Percentiles rank a stretch among this genome's conserved stretches.
phyloP scores from a whole-genome alignment of 2,113 vertebrate species.

The Peucedramus taeniatus region DNA sequence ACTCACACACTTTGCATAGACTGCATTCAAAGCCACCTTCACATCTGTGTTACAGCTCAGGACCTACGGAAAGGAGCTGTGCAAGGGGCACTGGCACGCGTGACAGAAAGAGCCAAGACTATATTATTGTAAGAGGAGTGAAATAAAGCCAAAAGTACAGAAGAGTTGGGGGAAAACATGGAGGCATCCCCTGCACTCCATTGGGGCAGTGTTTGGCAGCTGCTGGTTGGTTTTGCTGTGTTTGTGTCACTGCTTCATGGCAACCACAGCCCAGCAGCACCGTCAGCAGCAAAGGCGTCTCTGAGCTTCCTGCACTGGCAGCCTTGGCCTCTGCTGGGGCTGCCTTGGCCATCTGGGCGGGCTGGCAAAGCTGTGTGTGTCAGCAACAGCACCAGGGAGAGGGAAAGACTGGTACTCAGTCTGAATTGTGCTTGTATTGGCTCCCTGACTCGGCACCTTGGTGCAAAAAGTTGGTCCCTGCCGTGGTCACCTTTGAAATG shows the following conservation, averaged over 20 bases:
- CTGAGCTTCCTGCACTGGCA: not conserved
- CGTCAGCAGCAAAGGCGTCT: not conserved
- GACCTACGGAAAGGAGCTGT: not conserved
- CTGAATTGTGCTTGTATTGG: not conserved
- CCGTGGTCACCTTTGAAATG: not conserved
- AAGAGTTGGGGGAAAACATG: not conserved
- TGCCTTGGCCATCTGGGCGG: not conserved
- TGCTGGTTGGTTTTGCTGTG: not conserved
- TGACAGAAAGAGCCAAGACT: not conserved
- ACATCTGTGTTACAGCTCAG: not conserved
- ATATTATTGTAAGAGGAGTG: not conserved
- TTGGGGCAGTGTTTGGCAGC: not conserved
- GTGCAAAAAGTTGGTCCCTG: not conserved
- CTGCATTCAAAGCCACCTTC: conserved; percentile 32
- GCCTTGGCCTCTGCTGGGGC: not conserved
- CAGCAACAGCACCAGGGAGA: not conserved
- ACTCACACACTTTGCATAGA: conserved; percentile 25
- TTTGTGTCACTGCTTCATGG: conserved; percentile 38
- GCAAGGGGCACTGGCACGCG: not conserved
- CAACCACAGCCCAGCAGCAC: conserved; percentile 8
- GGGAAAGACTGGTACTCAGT: not conserved
- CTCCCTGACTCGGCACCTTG: not conserved
- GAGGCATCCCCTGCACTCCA: not conserved
- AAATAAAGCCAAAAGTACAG: not conserved
- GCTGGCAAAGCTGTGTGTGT: not conserved